These are phyloP conservation scores for Diaperis boleti DNA, from an alignment of 2,888 invertebrate genomes.

Conservation along the genomic window DNA sequence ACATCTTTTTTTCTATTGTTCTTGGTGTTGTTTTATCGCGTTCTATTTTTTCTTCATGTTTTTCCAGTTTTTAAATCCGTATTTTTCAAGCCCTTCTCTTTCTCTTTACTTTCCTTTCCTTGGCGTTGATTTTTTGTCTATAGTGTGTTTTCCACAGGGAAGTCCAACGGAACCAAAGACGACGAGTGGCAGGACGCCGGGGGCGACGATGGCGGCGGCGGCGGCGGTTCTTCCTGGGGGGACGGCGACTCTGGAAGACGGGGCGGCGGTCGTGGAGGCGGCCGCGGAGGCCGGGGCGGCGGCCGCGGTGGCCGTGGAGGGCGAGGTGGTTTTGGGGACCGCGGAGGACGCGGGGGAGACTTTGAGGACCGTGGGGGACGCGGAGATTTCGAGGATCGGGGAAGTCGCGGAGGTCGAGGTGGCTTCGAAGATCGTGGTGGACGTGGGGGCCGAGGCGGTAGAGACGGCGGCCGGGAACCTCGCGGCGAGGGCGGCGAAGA, in stretches of 20 bases:
- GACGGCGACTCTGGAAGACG: no score
- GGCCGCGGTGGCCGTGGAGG: slow-evolving; percentile 41
- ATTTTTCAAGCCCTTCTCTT: background rate
- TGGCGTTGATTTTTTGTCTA: background rate
- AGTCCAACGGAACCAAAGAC: background rate
- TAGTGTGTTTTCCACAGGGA: background rate
- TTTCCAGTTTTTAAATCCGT: no score
- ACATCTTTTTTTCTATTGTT: no score
- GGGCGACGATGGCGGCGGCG: slow-evolving; percentile 42
- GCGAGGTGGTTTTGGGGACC: slow-evolving; percentile 46
- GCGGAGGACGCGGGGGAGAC: slow-evolving; percentile 46
- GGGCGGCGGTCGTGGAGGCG: slow-evolving; percentile 42
- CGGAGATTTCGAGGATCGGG: slow-evolving; percentile 46
- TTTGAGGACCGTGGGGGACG: slow-evolving; percentile 48
- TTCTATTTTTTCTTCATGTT: background rate
- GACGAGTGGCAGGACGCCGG: slow-evolving; percentile 33
- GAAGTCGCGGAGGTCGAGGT: slow-evolving; percentile 43
- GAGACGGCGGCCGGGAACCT: slow-evolving; percentile 48
- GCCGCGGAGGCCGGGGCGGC: slow-evolving; percentile 42
- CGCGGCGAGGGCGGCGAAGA: slow-evolving; percentile 49
- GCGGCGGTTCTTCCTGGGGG: slow-evolving; percentile 31
- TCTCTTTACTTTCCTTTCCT: background rate
- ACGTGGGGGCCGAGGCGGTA: slow-evolving; percentile 51
- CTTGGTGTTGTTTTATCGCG: slow-evolving; percentile 36
- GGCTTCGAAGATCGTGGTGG: no score